Percentiles rank a stretch among this genome's conserved stretches.
phyloP scores from a whole-genome alignment of 2,797 vertebrate species.

The Paratrypauchen microcephalus region DNA sequence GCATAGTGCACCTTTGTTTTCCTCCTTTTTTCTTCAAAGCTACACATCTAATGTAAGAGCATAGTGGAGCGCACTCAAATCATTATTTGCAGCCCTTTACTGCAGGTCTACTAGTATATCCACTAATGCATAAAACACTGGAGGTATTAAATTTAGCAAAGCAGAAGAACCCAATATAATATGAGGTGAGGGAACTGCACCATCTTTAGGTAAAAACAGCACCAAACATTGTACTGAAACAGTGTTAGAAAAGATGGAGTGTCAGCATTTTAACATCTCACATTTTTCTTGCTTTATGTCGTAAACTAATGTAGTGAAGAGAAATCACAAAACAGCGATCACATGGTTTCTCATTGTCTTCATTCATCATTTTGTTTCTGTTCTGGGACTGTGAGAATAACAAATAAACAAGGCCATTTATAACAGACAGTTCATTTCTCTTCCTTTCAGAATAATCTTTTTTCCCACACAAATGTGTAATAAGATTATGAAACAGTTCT shows the following conservation, averaged over 20 bases:
- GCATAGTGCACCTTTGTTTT: neutral
- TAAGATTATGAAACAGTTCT: constrained; percentile 46
- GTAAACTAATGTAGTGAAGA: neutral
- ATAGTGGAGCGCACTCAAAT: neutral
- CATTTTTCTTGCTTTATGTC: neutral
- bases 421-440: neutral
- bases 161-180: neutral
- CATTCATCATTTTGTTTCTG: neutral
- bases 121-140: neutral
- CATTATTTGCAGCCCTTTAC: neutral
- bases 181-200: neutral
- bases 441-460: constrained; percentile 13
- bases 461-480: constrained; percentile 40
- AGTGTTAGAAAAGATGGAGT: neutral
- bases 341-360: neutral
- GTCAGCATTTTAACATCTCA: neutral
- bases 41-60: neutral
- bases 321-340: neutral
- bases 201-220: neutral
- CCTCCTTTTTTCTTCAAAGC: neutral
- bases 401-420: neutral
- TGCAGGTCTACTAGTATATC: neutral
- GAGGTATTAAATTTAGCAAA: neutral
- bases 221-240: neutral
- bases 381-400: neutral